phyloP scores from a whole-genome alignment of 2,797 vertebrate genomes.

The Fistularia tabacaria region DNA sequence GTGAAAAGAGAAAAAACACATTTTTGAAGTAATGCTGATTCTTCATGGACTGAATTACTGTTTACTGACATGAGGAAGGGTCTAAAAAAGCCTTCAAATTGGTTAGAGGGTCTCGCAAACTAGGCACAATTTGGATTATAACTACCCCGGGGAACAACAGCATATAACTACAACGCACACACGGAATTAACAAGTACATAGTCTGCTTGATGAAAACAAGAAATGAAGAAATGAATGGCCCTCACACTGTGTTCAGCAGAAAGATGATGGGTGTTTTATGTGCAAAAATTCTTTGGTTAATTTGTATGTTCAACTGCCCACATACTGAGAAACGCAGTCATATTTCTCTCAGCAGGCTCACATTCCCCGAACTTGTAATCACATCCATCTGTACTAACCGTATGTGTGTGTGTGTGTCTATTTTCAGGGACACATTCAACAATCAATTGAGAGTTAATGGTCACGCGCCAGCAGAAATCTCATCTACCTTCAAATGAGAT shows the following conservation, averaged over 20 bases:
- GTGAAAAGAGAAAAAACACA: background rate
- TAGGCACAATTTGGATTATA: too few species aligned
- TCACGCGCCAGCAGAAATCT: conserved; percentile 37
- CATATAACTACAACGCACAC: conserved; percentile 54
- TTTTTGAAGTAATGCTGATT: too few species aligned
- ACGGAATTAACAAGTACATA: conserved; percentile 63
- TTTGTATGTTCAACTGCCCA: conserved; percentile 21
- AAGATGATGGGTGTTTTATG: conserved; percentile 31
- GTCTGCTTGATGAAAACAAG: conserved; percentile 38
- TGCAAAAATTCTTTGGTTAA: conserved; percentile 49
- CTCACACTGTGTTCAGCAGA: conserved; percentile 36
- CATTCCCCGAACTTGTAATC: conserved; percentile 30
- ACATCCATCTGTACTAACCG: conserved; percentile 16
- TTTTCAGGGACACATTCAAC: background rate
- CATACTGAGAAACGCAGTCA: conserved; percentile 17
- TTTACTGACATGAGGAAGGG: too few species aligned
- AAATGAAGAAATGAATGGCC: conserved; percentile 14
- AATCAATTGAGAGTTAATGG: conserved; percentile 36
- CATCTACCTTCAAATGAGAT: conserved; percentile 41
- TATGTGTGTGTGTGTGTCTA: conserved; percentile 5
- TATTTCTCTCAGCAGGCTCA: conserved; percentile 34
- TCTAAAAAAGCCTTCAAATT: too few species aligned
- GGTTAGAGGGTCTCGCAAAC: too few species aligned
- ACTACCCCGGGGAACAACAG: too few species aligned
- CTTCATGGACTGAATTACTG: too few species aligned